Conservation (phyloP, 2,113 vertebrate species). For the Chaetops frenatus region DNA sequence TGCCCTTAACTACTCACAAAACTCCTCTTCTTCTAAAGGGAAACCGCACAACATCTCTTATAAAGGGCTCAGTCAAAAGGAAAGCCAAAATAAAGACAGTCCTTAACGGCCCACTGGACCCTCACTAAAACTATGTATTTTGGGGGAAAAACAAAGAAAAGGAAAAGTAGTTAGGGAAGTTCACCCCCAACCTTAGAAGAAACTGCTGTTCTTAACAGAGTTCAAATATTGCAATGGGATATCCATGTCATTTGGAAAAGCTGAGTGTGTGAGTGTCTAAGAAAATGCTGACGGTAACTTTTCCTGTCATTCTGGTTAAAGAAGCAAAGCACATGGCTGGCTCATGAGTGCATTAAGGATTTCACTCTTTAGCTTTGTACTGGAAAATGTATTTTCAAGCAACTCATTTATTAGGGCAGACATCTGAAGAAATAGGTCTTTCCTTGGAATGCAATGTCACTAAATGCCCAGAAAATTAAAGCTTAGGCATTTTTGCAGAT, state of each 20-base stretch:
- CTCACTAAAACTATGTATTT: conserved; percentile 19
- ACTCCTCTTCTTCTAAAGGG: conserved; percentile 17
- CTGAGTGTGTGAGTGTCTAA: not conserved
- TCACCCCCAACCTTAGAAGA: not conserved
- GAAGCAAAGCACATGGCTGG: not conserved
- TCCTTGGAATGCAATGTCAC: not conserved
- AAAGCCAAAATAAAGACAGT: conserved; percentile 52
- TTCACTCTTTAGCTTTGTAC: not conserved
- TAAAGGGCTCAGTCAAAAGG: conserved; percentile 33
- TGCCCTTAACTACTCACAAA: conserved; percentile 36
- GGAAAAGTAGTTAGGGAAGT: not conserved
- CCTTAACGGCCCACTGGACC: conserved; percentile 28
- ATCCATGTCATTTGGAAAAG: conserved; percentile 1
- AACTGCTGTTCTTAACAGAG: not conserved
- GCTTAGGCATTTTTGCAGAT: not conserved
- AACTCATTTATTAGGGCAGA: not conserved
- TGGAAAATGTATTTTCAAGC: not conserved
- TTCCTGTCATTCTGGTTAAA: not conserved
- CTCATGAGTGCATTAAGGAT: not conserved
- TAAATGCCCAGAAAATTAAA: not conserved
- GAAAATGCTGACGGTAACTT: conserved; percentile 5
- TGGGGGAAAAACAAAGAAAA: not conserved
- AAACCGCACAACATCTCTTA: conserved; percentile 12
- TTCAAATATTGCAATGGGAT: not conserved
- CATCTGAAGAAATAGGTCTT: not conserved